Base-by-base conservation (phyloP, 2,113 vertebrate species). In the Fukomys damarensis region DNA sequence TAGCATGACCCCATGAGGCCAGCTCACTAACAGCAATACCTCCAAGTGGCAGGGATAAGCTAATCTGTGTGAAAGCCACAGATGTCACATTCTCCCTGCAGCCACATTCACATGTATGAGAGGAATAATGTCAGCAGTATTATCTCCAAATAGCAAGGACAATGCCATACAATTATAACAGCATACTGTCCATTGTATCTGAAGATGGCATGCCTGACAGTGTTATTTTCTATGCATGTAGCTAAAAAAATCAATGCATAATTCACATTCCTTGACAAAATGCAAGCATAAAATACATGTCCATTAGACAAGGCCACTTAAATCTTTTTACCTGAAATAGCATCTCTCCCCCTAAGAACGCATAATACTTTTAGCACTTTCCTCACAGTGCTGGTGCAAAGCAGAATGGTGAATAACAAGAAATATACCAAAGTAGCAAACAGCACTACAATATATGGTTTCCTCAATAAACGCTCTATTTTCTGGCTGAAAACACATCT, bases 41-140 rank as follows among this genome's bases (percentile, higher is more conserved):
- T 92, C 93, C 81, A 91, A 95, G 96, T 59, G 81, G 95, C 95
- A 82, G 35, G 93, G 93, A 96, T 52, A 96, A 96, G 87, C 91
- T 96, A 93, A 98, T 97, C 93, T 54, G 89, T 93, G 97, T 88
- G 91, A 96, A 92, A 97, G 95, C 95, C 94, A 96, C 97, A 97
- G 97, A 95, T 97, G 97, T 97, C 95, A 96, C 70, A 72, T 63
- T 32, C 87, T 96, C 97, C 92, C 89, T 61, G 30, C 76, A 93
- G 97, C 82, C 94, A 88, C 94, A 94, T 89, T 93, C 96, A 97
- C 97, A 95, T 95, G 97, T 70, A 93, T 87, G 89, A 96, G 90
- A 95, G 80, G 95, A 97, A 96, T 89, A 84, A 85, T 94, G 97
- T 97, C 96, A 77, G 94, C 92, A 97, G 94, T 63, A 97, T 93